Evolutionary conservation across 2,113 vertebrate genomes (phyloP).

Genomic region (Donacobius atricapilla): DNA sequence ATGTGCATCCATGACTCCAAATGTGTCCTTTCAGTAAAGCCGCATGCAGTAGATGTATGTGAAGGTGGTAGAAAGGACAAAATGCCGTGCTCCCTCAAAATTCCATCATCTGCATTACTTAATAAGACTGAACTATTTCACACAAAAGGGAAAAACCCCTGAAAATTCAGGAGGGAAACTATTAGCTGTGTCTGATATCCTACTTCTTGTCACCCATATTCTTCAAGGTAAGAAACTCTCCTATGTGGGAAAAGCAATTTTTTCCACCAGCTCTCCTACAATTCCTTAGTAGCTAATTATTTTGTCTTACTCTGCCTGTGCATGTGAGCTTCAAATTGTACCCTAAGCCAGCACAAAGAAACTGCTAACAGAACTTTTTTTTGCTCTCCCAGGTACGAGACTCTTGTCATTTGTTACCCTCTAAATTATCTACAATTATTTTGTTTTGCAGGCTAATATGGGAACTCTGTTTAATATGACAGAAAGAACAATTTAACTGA

Average conservation of each 20-base stretch:
- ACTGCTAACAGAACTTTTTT: background rate
- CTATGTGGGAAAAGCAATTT: background rate
- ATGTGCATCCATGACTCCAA: background rate
- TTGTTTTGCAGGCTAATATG: slow-evolving; percentile 45
- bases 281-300: background rate
- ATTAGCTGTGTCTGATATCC: background rate
- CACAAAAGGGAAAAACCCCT: background rate
- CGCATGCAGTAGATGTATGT: fast-evolving
- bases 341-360: background rate
- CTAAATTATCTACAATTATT: slow-evolving; percentile 60
- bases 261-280: background rate
- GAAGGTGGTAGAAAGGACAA: background rate
- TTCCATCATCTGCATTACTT: background rate
- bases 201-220: background rate
- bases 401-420: slow-evolving; percentile 35
- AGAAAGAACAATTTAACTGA: slow-evolving; percentile 61
- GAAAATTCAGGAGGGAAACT: background rate
- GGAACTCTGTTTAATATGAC: slow-evolving; percentile 59
- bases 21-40: background rate
- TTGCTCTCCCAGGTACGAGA: background rate
- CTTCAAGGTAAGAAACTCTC: background rate
- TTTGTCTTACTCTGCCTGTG: background rate
- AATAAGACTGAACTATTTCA: background rate
- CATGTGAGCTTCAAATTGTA: background rate
- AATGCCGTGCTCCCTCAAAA: background rate